A percentile compares a stretch with the other conserved stretches of the same genome.
These are phyloP conservation scores for Araneus ventricosus DNA, from an alignment of 1,140 invertebrate genomes.

Conservation along the genomic window DNA sequence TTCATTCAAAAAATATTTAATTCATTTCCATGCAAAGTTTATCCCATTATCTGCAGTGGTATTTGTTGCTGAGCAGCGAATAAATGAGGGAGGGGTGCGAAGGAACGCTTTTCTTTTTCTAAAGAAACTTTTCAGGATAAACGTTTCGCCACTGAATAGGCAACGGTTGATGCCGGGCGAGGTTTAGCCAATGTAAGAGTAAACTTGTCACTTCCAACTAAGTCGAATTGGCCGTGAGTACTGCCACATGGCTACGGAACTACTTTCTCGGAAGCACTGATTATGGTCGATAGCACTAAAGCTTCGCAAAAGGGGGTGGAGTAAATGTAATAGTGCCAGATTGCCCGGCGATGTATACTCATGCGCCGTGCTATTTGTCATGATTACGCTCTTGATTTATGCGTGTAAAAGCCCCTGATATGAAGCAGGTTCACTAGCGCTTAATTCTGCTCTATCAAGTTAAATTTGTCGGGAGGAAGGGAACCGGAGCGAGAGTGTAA, in stretches of 20 bases:
- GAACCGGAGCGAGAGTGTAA: not conserved
- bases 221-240: slow-evolving; percentile 55
- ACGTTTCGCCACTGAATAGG: slow-evolving; percentile 10
- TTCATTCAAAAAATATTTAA: slow-evolving; percentile 40
- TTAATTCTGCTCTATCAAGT: slow-evolving; percentile 68
- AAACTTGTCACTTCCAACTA: slow-evolving; percentile 70
- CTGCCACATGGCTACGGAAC: slow-evolving; percentile 53
- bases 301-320: slow-evolving; percentile 35
- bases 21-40: slow-evolving; percentile 24
- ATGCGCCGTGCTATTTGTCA: slow-evolving; percentile 61
- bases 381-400: slow-evolving; percentile 70
- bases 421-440: slow-evolving; percentile 62
- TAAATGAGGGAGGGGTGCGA: no score
- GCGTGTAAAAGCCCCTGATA: slow-evolving; percentile 59
- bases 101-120: not conserved
- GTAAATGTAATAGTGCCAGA: slow-evolving; percentile 72
- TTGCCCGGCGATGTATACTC: slow-evolving; percentile 68
- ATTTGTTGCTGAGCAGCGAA: not conserved
- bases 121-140: slow-evolving; percentile 8
- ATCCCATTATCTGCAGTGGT: slow-evolving; percentile 14
- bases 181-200: slow-evolving; percentile 40
- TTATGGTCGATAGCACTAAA: slow-evolving; percentile 50
- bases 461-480: slow-evolving; percentile 39
- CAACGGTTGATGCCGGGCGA: not conserved
- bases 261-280: slow-evolving; percentile 58